These are phyloP conservation scores for Artibeus jamaicensis DNA, from an alignment of 2,797 vertebrate genomes.

Conservation along the genomic window DNA sequence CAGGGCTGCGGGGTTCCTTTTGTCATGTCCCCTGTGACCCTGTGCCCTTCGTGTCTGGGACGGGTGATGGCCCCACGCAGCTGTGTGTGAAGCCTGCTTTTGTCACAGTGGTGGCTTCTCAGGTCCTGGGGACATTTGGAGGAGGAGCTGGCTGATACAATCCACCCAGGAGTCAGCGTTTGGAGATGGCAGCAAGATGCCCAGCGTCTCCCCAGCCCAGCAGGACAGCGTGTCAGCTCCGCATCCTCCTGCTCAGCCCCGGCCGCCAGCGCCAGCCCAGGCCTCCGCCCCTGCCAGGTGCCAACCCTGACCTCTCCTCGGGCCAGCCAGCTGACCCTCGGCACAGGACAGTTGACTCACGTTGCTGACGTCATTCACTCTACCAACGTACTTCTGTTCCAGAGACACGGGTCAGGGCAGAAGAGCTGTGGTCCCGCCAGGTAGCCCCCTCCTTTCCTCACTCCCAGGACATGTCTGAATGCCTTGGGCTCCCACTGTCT, in stretches of 20 bases:
- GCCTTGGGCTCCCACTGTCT: rapidly evolving
- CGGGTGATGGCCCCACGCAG: background rate
- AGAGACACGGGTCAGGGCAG: background rate
- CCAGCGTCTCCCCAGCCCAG: rapidly evolving
- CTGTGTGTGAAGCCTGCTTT: background rate
- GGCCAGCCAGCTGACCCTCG: background rate
- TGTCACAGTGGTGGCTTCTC: background rate
- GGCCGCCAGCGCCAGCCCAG: rapidly evolving
- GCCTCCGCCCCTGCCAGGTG: background rate
- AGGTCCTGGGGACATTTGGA: background rate
- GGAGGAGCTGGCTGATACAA: rapidly evolving
- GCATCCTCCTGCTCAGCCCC: no score
- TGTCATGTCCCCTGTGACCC: background rate
- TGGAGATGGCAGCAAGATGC: background rate
- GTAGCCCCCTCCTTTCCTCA: background rate
- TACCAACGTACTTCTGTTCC: background rate
- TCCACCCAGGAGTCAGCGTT: background rate
- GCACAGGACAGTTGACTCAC: rapidly evolving
- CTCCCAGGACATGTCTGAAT: background rate
- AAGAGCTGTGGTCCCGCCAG: rapidly evolving
- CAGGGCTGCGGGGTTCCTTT: background rate
- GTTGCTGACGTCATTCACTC: background rate
- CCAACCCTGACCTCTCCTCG: rapidly evolving
- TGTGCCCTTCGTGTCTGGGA: background rate
- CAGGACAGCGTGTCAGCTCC: no score